These are phyloP conservation scores for Falco punctatus DNA, from an alignment of 2,113 vertebrate species.

Conservation along the genomic window DNA sequence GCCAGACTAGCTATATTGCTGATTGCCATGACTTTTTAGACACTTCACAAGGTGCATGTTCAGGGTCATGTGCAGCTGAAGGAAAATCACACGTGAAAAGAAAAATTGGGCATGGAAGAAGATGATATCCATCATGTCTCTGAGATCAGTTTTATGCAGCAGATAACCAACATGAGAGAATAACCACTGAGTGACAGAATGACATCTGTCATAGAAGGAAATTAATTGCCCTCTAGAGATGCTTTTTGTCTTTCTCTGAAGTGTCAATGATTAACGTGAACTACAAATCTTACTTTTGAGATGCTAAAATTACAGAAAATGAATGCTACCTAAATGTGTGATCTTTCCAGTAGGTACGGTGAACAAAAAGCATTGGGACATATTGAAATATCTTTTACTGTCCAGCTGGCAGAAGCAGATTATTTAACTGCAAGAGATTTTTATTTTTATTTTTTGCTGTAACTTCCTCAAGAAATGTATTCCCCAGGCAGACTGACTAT, in stretches of 20 bases:
- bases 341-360: not conserved
- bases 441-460: not conserved
- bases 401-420: not conserved
- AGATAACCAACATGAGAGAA: not conserved
- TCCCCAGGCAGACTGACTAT: not conserved
- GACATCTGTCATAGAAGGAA: not conserved
- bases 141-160: not conserved
- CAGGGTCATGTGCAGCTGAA: not conserved
- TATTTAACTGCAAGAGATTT: not conserved
- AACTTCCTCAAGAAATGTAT: not conserved
- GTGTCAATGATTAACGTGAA: not conserved
- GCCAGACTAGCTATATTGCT: not conserved
- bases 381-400: not conserved
- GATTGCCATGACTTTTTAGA: too few relatives aligned
- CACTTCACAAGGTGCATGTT: rapidly evolving
- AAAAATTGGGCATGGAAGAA: not conserved
- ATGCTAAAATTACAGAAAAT: not conserved
- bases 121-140: rapidly evolving
- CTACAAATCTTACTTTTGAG: not conserved
- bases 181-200: not conserved
- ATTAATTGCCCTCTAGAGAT: not conserved
- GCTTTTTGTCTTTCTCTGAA: not conserved
- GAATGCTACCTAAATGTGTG: not conserved
- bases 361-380: not conserved
- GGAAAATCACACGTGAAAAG: not conserved